A percentile compares a stretch with the other conserved stretches of the same genome.
Conservation (phyloP, 2,888 invertebrate species). For the Diaprepes abbreviatus region DNA sequence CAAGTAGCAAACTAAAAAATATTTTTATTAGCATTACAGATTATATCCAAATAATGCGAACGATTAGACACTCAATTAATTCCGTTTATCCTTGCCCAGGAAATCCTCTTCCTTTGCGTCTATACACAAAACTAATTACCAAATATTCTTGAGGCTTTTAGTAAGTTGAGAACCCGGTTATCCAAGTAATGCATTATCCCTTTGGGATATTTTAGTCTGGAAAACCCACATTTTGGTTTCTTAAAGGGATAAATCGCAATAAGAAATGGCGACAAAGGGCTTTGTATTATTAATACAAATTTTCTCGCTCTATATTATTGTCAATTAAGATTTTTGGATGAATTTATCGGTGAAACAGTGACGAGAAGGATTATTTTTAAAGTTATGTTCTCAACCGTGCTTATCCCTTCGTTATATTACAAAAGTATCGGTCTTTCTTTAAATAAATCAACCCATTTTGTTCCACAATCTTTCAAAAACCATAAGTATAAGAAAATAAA, state of each 20-base stretch:
- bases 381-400: no score
- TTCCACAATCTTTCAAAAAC: no score
- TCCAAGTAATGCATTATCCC: conserved; percentile 47
- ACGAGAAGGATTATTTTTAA: no score
- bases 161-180: conserved; percentile 32
- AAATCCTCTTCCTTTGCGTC: conserved; percentile 15
- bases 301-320: background rate
- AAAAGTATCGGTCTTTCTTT: no score
- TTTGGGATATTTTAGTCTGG: conserved; percentile 39
- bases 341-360: no score
- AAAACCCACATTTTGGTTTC: conserved; percentile 24
- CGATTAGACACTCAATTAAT: conserved; percentile 9
- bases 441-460: no score
- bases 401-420: no score
- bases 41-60: background rate
- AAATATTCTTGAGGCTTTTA: conserved; percentile 49
- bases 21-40: background rate
- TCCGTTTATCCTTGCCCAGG: conserved; percentile 10
- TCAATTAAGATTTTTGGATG: no score
- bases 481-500: no score
- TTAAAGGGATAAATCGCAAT: conserved; percentile 26
- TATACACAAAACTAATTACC: conserved; percentile 45
- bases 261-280: conserved; percentile 8
- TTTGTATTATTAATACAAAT: conserved; percentile 3
- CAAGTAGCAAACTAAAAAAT: no score